phyloP scores from a whole-genome alignment of 2,888 invertebrate genomes.

The Halictus quadricinctus region DNA sequence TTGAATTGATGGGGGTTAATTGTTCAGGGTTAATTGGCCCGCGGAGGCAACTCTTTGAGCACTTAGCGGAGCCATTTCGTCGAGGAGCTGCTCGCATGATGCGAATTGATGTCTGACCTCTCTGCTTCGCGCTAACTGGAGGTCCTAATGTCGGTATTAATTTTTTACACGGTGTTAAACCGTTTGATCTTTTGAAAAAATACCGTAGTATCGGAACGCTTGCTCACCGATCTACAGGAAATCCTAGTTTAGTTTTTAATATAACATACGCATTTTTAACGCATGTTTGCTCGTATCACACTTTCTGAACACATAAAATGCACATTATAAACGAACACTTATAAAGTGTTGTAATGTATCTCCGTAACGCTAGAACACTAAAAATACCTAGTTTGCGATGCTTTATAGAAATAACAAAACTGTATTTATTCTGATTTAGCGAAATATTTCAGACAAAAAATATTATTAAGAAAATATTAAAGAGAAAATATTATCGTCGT shows the following conservation, averaged over 20 bases:
- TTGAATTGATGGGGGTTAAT: slow-evolving; percentile 19
- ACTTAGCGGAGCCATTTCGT: neutral
- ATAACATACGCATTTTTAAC: neutral
- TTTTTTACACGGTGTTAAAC: neutral
- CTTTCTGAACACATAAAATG: too few species aligned
- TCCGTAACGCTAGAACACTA: too few species aligned
- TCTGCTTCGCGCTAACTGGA: neutral
- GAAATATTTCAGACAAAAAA: too few species aligned
- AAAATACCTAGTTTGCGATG: too few species aligned
- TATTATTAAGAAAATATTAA: too few species aligned
- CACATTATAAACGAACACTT: too few species aligned
- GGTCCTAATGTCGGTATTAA: neutral
- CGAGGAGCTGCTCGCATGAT: neutral
- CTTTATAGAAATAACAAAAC: too few species aligned
- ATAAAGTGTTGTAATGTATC: too few species aligned
- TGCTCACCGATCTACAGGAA: neutral
- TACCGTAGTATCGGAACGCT: neutral
- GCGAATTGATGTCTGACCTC: neutral
- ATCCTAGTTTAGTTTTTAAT: neutral
- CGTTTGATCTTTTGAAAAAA: neutral
- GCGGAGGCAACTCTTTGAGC: slow-evolving; percentile 2
- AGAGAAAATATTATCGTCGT: too few species aligned
- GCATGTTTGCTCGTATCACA: too few species aligned
- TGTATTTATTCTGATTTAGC: too few species aligned
- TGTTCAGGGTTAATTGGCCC: slow-evolving; percentile 8